phyloP scores from a whole-genome alignment of 2,113 vertebrate species.

The Mormoops blainvillei region DNA sequence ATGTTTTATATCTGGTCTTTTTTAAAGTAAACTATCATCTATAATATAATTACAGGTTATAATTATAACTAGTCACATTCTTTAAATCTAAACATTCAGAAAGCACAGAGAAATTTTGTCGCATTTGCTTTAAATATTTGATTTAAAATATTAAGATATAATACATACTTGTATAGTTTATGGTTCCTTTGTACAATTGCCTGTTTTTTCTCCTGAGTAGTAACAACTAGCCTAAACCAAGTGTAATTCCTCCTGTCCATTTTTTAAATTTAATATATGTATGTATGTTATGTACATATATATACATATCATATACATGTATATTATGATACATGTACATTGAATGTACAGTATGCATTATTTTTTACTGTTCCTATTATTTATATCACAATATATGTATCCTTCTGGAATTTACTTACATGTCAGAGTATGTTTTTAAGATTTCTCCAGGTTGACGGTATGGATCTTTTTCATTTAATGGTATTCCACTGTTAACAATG shows the following conservation, averaged over 20 bases:
- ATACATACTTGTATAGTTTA: background rate
- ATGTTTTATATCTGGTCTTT: slow-evolving; percentile 2
- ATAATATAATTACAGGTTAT: too few species aligned
- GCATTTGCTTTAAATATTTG: background rate
- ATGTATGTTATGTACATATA: too few species aligned
- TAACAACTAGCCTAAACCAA: background rate
- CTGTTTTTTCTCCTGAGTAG: background rate
- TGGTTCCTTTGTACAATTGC: background rate
- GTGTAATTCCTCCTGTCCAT: too few species aligned
- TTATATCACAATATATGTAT: background rate
- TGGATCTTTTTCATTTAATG: background rate
- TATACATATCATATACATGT: background rate
- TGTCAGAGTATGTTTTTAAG: background rate
- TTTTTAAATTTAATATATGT: too few species aligned
- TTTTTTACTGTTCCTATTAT: background rate
- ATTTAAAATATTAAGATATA: background rate
- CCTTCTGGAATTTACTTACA: background rate
- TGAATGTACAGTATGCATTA: background rate
- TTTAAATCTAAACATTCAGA: background rate
- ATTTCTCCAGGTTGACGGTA: background rate
- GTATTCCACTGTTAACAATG: background rate
- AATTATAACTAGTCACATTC: background rate
- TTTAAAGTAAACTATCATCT: slow-evolving; percentile 7
- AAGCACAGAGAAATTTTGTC: background rate
- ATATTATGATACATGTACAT: background rate